Evolutionary conservation across 2,888 invertebrate genomes (phyloP).

Genomic region (Cantharis rustica): DNA sequence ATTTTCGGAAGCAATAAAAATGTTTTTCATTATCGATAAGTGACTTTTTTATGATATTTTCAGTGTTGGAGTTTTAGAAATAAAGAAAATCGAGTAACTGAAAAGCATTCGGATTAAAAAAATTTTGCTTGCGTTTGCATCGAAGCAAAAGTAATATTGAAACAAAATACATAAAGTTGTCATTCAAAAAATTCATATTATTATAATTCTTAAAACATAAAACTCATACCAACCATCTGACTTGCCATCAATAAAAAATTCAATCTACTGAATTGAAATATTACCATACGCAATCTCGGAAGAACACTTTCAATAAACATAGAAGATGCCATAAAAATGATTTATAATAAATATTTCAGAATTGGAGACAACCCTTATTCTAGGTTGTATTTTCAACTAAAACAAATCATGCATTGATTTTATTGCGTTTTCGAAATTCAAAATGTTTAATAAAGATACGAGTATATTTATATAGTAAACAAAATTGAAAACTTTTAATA

Average conservation of each 20-base stretch:
- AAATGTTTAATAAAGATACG: neutral
- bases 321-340: constrained; percentile 29
- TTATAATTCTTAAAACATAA: constrained; percentile 12
- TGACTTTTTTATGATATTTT: neutral
- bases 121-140: neutral
- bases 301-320: constrained; percentile 35
- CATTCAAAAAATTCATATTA: constrained; percentile 2
- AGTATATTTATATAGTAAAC: neutral
- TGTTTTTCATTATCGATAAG: neutral
- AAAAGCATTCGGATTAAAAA: neutral
- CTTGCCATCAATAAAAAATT: constrained; percentile 32
- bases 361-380: neutral
- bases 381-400: neutral
- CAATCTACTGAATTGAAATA: constrained; percentile 49
- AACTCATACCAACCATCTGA: constrained; percentile 13
- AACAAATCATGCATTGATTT: neutral
- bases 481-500: neutral
- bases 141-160: neutral
- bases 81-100: neutral
- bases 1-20: neutral
- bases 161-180: neutral
- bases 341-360: constrained; percentile 22
- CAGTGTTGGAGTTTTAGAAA: neutral
- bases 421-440: neutral
- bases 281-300: constrained; percentile 47